These are phyloP conservation scores for Nyleta sp. DNA, from an alignment of 2,888 invertebrate species.

Conservation along the genomic window DNA sequence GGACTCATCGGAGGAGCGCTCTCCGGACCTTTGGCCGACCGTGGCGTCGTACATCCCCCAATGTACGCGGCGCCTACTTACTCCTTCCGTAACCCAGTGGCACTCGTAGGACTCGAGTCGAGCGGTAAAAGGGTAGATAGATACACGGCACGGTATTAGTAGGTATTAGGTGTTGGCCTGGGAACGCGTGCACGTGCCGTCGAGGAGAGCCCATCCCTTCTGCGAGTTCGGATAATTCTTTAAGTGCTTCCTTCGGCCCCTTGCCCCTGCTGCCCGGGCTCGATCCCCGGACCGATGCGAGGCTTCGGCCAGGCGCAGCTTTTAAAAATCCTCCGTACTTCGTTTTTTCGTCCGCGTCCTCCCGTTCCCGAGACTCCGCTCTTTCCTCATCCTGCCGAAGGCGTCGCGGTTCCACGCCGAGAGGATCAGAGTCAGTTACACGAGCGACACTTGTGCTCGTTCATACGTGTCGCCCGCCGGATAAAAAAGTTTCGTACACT, in stretches of 20 bases:
- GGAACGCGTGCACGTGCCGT: constrained; percentile 81
- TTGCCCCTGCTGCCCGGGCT: constrained; percentile 59
- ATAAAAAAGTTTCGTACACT: constrained; percentile 64
- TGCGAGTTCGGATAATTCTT: constrained; percentile 82
- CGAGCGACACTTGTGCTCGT: constrained; percentile 63
- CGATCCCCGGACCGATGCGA: constrained; percentile 63
- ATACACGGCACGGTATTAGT: constrained; percentile 81
- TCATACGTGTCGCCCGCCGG: constrained; percentile 64
- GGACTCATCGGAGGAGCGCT: constrained; percentile 21
- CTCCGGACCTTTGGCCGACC: constrained; percentile 38
- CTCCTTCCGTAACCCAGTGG: constrained; percentile 65
- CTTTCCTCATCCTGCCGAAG: constrained; percentile 63
- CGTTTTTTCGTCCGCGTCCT: constrained; percentile 41
- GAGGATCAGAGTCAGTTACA: constrained; percentile 69
- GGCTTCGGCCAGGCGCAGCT: too few relatives aligned
- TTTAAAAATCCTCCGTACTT: constrained; percentile 64
- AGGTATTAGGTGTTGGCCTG: constrained; percentile 82
- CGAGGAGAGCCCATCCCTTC: constrained; percentile 74
- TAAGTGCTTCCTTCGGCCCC: constrained; percentile 81
- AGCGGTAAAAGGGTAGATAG: constrained; percentile 82
- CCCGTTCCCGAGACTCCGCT: constrained; percentile 30
- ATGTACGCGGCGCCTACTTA: constrained; percentile 60
- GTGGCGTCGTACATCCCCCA: constrained; percentile 31
- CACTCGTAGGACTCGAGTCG: constrained; percentile 78
- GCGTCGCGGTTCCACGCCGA: constrained; percentile 68